These are phyloP conservation scores for Dexiosoma caninum DNA, from an alignment of 2,888 invertebrate genomes.

Conservation along the genomic window DNA sequence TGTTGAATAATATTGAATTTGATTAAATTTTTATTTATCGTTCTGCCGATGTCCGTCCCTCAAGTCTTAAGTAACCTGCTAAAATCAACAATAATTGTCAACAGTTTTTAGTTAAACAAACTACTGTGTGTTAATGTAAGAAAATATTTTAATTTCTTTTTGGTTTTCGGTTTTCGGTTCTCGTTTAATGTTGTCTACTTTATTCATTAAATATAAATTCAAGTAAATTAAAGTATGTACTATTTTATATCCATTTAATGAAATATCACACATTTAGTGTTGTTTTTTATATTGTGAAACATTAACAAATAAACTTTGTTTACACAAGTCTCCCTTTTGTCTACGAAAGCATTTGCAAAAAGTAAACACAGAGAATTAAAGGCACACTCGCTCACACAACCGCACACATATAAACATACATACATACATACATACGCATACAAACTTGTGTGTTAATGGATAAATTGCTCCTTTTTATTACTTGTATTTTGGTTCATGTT, in stretches of 20 bases:
- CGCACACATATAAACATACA: background rate
- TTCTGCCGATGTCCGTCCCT: background rate
- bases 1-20: slow-evolving; percentile 42
- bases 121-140: slow-evolving; percentile 4
- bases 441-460: slow-evolving; percentile 8
- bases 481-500: slow-evolving; percentile 28
- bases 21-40: slow-evolving; percentile 33
- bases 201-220: slow-evolving; percentile 23
- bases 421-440: background rate
- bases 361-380: background rate
- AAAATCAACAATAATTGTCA: slow-evolving; percentile 51
- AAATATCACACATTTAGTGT: slow-evolving; percentile 29
- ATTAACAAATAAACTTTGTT: slow-evolving; percentile 27
- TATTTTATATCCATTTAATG: slow-evolving; percentile 34
- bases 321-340: slow-evolving; percentile 43
- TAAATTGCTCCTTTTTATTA: slow-evolving; percentile 13
- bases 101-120: slow-evolving; percentile 53
- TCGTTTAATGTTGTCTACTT: background rate
- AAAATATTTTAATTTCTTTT: slow-evolving; percentile 40
- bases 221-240: slow-evolving; percentile 31
- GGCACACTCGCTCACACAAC: too few relatives aligned
- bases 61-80: slow-evolving; percentile 33
- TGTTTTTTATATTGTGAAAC: slow-evolving; percentile 1
- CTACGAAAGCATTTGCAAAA: slow-evolving; percentile 9
- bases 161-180: background rate